Evolutionary conservation across 2,797 vertebrate genomes (phyloP).

Genomic region (Oryzias sinensis): DNA sequence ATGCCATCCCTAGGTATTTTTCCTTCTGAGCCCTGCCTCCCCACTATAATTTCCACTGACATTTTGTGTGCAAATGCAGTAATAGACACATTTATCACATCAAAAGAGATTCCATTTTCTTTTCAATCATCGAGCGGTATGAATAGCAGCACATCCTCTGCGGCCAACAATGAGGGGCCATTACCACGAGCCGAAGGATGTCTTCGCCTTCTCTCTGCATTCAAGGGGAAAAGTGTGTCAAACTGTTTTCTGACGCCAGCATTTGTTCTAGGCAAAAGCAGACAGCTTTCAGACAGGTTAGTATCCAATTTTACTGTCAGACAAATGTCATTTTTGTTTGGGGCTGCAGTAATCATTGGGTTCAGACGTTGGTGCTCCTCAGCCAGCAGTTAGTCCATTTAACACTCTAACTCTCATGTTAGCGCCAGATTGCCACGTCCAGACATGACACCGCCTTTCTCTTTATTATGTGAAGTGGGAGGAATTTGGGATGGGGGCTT

Average conservation of each 20-base stretch:
- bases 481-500: constrained; percentile 40
- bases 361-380: constrained; percentile 71
- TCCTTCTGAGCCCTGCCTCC: constrained; percentile 84
- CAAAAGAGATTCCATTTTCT: constrained; percentile 98
- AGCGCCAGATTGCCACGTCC: constrained; percentile 53
- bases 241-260: constrained; percentile 87
- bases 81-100: constrained; percentile 99
- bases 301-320: constrained; percentile 88
- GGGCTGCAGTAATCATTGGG: constrained; percentile 69
- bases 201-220: constrained; percentile 80
- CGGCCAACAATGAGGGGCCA: constrained; percentile 93
- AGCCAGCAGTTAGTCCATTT: constrained; percentile 79
- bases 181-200: constrained; percentile 88
- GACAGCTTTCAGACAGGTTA: constrained; percentile 83
- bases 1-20: constrained; percentile 94
- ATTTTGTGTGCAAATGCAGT: constrained; percentile 97
- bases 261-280: constrained; percentile 86
- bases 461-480: constrained; percentile 65
- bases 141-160: constrained; percentile 92
- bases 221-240: constrained; percentile 87
- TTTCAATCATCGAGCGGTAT: constrained; percentile 94
- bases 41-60: constrained; percentile 95
- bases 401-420: constrained; percentile 71
- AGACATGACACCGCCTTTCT: constrained; percentile 57
- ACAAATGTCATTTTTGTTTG: constrained; percentile 86